Evolutionary conservation across 2,888 invertebrate species (phyloP), one percentile per base, ranked within the genome.

Genomic region (Epistrophe eligans): DNA sequence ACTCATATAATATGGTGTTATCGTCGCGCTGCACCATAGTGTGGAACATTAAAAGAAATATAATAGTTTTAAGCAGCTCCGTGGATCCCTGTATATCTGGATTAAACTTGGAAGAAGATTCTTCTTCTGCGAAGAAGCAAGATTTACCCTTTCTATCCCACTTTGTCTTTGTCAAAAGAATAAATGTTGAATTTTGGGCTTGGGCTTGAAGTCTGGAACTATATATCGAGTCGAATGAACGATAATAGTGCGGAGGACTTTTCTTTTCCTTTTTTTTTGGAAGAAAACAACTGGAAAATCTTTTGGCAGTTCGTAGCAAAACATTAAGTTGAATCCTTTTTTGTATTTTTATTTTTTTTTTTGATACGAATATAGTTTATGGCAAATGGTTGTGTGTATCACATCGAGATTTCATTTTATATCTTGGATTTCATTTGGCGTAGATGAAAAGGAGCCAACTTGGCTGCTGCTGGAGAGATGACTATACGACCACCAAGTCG

Each of bases 301-400:
- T 82, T 82, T 87, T 87, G 82, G 85, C 85, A 85, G 82, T 82
- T 85, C 38, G 32, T 77, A 71, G 62, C 70, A 85, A 82, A 85
- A 85, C 77, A 85, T 82, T 74, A 79, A 81, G 72, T 19, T 28
- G 57, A 43, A 50, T 58, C 35, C 38, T 24, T 35, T 67, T 38
- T 17, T 35, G n/a, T 45, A 45, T 28, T 15, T 28, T 45, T 48
- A 15, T 32, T 50, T 35, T n/a, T 19, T 50, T 3, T 13, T 24
- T 2, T 24, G 24, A 24, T 3, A 2, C 24, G 24, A 24, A 28
- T 43, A 60, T n/a, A 48, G 38, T 43, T 81, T 60, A 73, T 81
- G 35, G 64, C 58, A 70, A 40, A 45, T 64, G 55, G 57, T 43
- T 70, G 40, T 72, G 40, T 60, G 67, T 66, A 66, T 71, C 76